Evolutionary conservation across 1,140 invertebrate genomes (phyloP).

Genomic region (Drosophila parabipectinata): DNA sequence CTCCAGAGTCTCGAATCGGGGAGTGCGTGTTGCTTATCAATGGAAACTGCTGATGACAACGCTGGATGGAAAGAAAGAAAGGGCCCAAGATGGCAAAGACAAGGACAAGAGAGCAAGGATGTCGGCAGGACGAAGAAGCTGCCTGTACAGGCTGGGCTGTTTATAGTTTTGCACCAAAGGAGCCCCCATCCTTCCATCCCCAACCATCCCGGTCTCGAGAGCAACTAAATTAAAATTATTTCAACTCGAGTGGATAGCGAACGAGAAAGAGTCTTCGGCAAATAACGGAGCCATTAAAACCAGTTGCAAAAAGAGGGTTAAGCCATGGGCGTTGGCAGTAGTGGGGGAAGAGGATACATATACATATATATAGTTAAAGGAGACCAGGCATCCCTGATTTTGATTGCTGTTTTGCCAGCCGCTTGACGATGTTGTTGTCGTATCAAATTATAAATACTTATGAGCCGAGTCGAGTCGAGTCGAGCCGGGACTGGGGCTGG

Average conservation of each 20-base stretch:
- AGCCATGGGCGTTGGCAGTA: not conserved
- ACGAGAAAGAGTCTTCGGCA: slow-evolving; percentile 43
- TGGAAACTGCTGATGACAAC: slow-evolving; percentile 66
- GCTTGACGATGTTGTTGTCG: slow-evolving; percentile 29
- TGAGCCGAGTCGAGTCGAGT: not conserved
- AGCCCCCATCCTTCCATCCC: not conserved
- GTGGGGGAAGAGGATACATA: no score
- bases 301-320: slow-evolving; percentile 49
- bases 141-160: slow-evolving; percentile 57
- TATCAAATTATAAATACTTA: slow-evolving; percentile 71
- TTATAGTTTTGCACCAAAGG: slow-evolving; percentile 55
- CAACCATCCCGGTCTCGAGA: slow-evolving; percentile 25
- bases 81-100: not conserved
- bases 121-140: slow-evolving; percentile 9
- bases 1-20: not conserved
- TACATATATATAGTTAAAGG: no score
- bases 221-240: slow-evolving; percentile 80
- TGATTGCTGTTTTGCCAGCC: slow-evolving; percentile 65
- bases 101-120: not conserved
- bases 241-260: slow-evolving; percentile 72
- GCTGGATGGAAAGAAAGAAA: not conserved
- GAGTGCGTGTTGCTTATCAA: slow-evolving; percentile 64
- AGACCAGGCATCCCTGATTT: slow-evolving; percentile 38
- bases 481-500: not conserved
- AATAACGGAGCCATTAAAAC: slow-evolving; percentile 76